phyloP scores from a whole-genome alignment of 2,113 vertebrate genomes.

The Cercocebus atys region DNA sequence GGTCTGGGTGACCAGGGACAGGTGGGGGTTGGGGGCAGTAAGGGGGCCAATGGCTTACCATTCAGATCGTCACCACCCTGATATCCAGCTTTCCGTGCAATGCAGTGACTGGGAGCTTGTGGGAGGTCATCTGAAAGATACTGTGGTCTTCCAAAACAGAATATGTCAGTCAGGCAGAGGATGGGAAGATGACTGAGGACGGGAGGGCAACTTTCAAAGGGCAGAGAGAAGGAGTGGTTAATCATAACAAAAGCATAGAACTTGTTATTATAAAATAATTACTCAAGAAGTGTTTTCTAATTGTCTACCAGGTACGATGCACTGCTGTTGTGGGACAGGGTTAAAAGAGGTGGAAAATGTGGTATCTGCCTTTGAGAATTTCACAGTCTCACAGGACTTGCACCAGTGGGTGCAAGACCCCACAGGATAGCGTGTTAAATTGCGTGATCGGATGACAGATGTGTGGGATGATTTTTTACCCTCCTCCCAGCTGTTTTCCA shows the following conservation, averaged over 20 bases:
- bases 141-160: not conserved
- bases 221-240: not conserved
- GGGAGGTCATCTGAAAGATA: not conserved
- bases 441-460: not conserved
- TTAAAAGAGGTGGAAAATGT: not conserved
- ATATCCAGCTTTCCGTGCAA: accelerated
- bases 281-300: not conserved
- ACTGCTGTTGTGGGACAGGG: not conserved
- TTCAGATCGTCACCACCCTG: not conserved
- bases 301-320: not conserved
- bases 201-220: not conserved
- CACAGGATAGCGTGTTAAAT: not conserved
- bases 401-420: not conserved
- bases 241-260: not conserved
- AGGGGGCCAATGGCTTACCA: no score
- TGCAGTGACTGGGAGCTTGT: not conserved
- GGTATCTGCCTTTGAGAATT: not conserved
- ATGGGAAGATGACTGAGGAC: not conserved
- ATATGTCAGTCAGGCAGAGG: not conserved
- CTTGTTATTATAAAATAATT: not conserved
- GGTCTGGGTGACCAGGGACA: not conserved
- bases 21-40: no score
- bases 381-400: not conserved
- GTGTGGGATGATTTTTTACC: not conserved
- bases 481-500: not conserved